Conservation (phyloP, 1,140 invertebrate genomes). For the Cataglyphis hispanica region DNA sequence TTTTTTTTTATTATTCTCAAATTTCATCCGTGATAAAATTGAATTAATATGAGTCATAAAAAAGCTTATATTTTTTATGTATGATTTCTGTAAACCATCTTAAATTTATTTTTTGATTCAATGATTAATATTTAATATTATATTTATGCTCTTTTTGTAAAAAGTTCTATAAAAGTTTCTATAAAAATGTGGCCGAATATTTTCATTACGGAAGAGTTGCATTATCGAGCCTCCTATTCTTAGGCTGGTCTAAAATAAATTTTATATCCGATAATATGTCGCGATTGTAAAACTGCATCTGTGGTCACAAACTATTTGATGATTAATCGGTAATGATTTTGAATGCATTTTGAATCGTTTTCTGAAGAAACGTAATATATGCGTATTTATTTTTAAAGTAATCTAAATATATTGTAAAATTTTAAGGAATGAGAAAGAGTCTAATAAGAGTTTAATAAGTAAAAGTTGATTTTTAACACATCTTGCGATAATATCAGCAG, state of each 20-base stretch:
- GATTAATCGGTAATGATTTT: slow-evolving; percentile 10
- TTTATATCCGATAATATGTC: slow-evolving; percentile 54
- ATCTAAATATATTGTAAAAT: neutral
- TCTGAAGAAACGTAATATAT: neutral
- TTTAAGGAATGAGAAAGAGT: neutral
- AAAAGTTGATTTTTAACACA: neutral
- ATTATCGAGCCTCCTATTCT: slow-evolving; percentile 62
- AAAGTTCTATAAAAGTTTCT: too few relatives aligned
- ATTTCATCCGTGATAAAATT: slow-evolving; percentile 2
- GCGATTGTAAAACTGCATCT: slow-evolving; percentile 63
- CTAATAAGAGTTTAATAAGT: neutral
- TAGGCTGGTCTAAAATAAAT: slow-evolving; percentile 66
- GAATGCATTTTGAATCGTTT: neutral
- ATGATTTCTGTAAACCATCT: neutral
- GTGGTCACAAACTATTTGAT: slow-evolving; percentile 68
- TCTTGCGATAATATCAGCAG: neutral
- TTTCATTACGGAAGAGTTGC: slow-evolving; percentile 38
- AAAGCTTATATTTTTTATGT: neutral
- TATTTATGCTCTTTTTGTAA: neutral
- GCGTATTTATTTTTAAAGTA: neutral
- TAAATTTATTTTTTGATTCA: neutral
- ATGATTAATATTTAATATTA: neutral
- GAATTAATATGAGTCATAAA: neutral
- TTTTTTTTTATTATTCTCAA: neutral
- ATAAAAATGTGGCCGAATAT: neutral